A percentile compares a stretch with the other conserved stretches of the same genome.
Evolutionary conservation across 2,888 invertebrate species (phyloP).

Genomic region (Pollenia angustigena): DNA sequence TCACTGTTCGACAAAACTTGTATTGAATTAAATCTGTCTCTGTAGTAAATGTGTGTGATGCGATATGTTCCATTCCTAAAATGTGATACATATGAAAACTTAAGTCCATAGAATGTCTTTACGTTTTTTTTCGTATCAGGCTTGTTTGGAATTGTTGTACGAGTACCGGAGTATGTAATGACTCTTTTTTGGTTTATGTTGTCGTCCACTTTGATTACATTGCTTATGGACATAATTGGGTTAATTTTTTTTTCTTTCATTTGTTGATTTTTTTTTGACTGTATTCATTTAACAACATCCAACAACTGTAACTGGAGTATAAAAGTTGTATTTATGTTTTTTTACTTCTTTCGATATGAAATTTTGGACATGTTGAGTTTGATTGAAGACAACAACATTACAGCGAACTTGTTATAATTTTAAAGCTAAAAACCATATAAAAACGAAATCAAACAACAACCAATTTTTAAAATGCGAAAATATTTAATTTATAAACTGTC

Average conservation of each 20-base stretch:
- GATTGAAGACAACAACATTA: slow-evolving; percentile 61
- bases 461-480: slow-evolving; percentile 25
- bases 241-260: slow-evolving; percentile 64
- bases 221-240: slow-evolving; percentile 72
- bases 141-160: slow-evolving; percentile 36
- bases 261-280: slow-evolving; percentile 14
- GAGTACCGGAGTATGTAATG: slow-evolving; percentile 24
- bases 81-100: slow-evolving; percentile 41
- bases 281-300: slow-evolving; percentile 58
- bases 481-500: slow-evolving; percentile 48
- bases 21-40: slow-evolving; percentile 45
- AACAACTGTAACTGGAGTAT: slow-evolving; percentile 48
- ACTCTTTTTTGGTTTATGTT: slow-evolving; percentile 41
- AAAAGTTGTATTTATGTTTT: slow-evolving; percentile 24
- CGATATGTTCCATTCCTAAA: slow-evolving; percentile 59
- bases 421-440: slow-evolving; percentile 28
- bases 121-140: slow-evolving; percentile 26
- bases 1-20: slow-evolving; percentile 62
- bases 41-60: slow-evolving; percentile 2
- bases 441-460: slow-evolving; percentile 33
- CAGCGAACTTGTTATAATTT: slow-evolving; percentile 62
- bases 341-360: slow-evolving; percentile 25
- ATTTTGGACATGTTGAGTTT: slow-evolving; percentile 65
- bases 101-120: slow-evolving; percentile 20
- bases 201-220: slow-evolving; percentile 69